Evolutionary conservation across 2,113 vertebrate genomes (phyloP).

Genomic region (Cariama cristata): DNA sequence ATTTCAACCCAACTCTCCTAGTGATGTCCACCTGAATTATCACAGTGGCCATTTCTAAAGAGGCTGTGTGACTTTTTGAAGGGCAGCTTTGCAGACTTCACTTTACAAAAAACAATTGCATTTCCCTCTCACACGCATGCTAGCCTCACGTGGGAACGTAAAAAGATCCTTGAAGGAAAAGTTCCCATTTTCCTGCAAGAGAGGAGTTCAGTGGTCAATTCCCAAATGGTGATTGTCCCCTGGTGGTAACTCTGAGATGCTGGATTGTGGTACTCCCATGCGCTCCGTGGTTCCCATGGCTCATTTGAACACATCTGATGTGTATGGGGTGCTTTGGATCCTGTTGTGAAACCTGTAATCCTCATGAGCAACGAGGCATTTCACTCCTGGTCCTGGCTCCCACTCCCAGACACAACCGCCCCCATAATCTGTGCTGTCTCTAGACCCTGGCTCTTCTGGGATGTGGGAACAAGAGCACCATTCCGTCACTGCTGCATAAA

Average conservation of each 20-base stretch:
- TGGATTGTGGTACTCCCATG: fast-evolving
- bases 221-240: not conserved
- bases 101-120: not conserved
- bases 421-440: not conserved
- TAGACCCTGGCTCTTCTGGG: not conserved
- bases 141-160: not conserved
- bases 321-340: not conserved
- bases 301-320: not conserved
- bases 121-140: not conserved
- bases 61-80: not conserved
- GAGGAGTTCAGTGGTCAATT: not conserved
- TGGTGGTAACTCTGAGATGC: not conserved
- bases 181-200: not conserved
- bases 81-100: not conserved
- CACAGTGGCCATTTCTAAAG: not conserved
- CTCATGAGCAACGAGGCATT: not conserved
- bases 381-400: not conserved
- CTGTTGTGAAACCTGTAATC: not conserved
- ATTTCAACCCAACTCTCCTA: not conserved
- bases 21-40: too few relatives aligned
- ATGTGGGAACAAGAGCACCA: not conserved
- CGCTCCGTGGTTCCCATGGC: not conserved
- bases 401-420: not conserved
- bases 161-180: not conserved
- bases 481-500: not conserved